Evolutionary conservation across 64 coral and sea anemone genomes (phyloP).

Genomic region (Pocillopora damicornis): DNA sequence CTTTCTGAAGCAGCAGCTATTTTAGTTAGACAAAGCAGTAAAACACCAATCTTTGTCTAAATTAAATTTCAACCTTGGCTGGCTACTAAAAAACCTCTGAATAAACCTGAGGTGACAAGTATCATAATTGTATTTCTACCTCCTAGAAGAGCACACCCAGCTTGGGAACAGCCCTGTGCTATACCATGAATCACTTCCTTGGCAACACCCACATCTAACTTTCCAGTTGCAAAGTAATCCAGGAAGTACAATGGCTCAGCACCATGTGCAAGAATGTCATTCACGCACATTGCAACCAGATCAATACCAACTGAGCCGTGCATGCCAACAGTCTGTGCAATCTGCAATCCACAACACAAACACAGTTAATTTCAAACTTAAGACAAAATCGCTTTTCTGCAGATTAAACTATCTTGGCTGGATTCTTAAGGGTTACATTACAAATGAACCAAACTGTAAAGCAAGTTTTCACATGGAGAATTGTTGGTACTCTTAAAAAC

Average conservation of each 20-base stretch:
- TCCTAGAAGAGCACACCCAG: conserved; percentile 92
- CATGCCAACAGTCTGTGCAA: conserved; percentile 63
- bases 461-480: too few species aligned
- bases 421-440: too few species aligned
- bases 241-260: conserved; percentile 90
- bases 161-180: conserved; percentile 65
- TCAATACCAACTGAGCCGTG: conserved; percentile 86
- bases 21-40: neutral
- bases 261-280: conserved; percentile 94
- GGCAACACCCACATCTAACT: conserved; percentile 64
- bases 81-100: too few species aligned
- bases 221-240: conserved; percentile 85
- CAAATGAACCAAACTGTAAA: too few species aligned
- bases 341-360: conserved; percentile 20
- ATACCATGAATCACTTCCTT: conserved; percentile 77
- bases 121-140: conserved; percentile 27
- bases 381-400: too few species aligned
- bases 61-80: too few species aligned
- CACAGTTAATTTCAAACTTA: neutral
- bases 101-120: too few species aligned
- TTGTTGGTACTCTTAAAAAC: too few species aligned
- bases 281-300: conserved; percentile 94
- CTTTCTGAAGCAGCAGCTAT: too few species aligned
- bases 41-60: neutral
- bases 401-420: too few species aligned